These are phyloP conservation scores for Jordanella pulchra DNA, from an alignment of 2,797 vertebrate genomes.

Conservation along the genomic window DNA sequence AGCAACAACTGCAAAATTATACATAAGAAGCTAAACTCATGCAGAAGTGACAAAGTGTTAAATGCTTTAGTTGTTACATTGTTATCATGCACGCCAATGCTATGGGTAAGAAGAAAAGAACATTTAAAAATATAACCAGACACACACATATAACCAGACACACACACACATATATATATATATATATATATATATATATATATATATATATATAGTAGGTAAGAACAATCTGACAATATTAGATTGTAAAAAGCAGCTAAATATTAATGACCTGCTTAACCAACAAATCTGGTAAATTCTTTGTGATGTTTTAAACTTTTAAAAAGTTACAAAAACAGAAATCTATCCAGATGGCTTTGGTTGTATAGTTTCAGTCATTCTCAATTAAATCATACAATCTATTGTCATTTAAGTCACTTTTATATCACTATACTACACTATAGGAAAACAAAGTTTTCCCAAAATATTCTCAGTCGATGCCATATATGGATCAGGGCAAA, in stretches of 20 bases:
- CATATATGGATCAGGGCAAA: neutral
- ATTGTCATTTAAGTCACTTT: neutral
- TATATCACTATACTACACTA: neutral
- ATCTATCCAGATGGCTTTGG: too few relatives aligned
- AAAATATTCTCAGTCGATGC: neutral
- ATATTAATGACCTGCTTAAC: neutral
- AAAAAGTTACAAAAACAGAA: too few relatives aligned
- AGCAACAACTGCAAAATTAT: slow-evolving; percentile 24
- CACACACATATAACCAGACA: too few relatives aligned
- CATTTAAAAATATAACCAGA: neutral
- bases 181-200: too few relatives aligned
- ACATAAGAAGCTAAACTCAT: slow-evolving; percentile 15
- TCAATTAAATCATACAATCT: neutral
- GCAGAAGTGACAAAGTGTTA: slow-evolving; percentile 3
- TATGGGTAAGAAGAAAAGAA: neutral
- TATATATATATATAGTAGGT: neutral
- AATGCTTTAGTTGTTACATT: slow-evolving; percentile 30
- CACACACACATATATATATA: too few relatives aligned
- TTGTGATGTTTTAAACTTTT: neutral
- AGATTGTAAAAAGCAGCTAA: neutral
- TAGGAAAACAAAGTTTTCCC: neutral
- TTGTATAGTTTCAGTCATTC: neutral
- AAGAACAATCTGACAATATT: neutral
- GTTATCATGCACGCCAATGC: slow-evolving; percentile 28
- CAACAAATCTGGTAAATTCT: too few relatives aligned